phyloP scores from a whole-genome alignment of 2,797 vertebrate species.

The Dendrocincla fuliginosa region DNA sequence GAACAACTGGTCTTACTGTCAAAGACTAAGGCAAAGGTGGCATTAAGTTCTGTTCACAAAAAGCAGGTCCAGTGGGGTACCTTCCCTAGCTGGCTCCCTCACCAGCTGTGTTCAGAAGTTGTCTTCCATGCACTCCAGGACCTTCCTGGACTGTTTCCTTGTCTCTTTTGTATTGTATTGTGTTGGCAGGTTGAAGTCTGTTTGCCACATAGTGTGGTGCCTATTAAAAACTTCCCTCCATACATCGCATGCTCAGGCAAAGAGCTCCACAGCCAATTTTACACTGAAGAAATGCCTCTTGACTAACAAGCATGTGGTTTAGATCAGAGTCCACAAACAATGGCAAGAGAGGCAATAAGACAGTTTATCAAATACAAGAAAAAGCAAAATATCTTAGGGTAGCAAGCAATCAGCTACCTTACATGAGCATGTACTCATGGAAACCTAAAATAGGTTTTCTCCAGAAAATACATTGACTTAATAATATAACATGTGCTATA shows the following conservation, averaged over 20 bases:
- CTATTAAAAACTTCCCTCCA: neutral
- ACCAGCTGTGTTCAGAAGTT: neutral
- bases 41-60: neutral
- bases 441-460: rapidly evolving
- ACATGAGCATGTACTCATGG: neutral
- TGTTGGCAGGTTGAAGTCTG: neutral
- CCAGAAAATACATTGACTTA: neutral
- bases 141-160: neutral
- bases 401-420: neutral
- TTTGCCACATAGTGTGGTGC: neutral
- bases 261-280: neutral
- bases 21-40: neutral
- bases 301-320: rapidly evolving
- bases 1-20: neutral
- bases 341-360: neutral
- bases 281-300: neutral
- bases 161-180: neutral
- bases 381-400: neutral
- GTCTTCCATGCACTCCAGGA: neutral
- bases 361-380: neutral
- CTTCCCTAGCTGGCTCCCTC: neutral
- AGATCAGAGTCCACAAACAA: neutral
- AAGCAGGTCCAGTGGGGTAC: neutral
- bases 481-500: neutral
- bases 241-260: neutral